Base-by-base conservation (phyloP, 2,888 invertebrate species). In the Sylvicola fuscatus region DNA sequence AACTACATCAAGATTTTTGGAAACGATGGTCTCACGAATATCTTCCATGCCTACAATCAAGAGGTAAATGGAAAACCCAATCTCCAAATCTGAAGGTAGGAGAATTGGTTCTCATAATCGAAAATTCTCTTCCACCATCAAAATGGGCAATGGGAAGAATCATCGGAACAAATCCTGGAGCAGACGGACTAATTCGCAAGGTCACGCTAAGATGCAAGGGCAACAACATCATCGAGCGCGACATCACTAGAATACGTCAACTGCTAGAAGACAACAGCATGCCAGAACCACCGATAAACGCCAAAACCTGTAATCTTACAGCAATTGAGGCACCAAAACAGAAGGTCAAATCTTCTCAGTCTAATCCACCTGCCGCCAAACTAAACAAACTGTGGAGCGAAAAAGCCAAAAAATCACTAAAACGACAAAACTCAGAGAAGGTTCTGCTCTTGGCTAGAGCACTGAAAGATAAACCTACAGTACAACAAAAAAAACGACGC, bases 1-100 rank as follows among this genome's bases (percentile, higher is more conserved):
- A 17, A 16, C n/a, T 37, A 8, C 7, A 27, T 5, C 33, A 37
- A 13, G 10, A 33, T 7, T 33, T 37, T 27, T 37, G 33, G 37
- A 16, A 29, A 21, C 3, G 27, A 17, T 37, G 37, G 37, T 7
- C n/a, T 11, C 10, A 16, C 10, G 36, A 36, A 5, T 32, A 36
- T 31, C 14, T 36, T 7, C 12, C 17, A 2, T 14, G 10, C 8
- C 26, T 36, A 3, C 36, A 36, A 21, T 7, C 13, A 31, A 17
- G 36, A 7, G 14, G 6, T 3, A 36, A 36, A 21, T 36, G 30
- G 36, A 7, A 3, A 2, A 12, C 12, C 14, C 3, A 21, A 31
- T 2, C 3, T 2, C 14, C 3, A 13, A 21, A 36, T 21, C 3
- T 36, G 2, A 17, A 31, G n/a, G n/a, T 31, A 13, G 31, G 31